phyloP scores from a whole-genome alignment of 2,797 vertebrate species.

The Onychomys leucogaster region DNA sequence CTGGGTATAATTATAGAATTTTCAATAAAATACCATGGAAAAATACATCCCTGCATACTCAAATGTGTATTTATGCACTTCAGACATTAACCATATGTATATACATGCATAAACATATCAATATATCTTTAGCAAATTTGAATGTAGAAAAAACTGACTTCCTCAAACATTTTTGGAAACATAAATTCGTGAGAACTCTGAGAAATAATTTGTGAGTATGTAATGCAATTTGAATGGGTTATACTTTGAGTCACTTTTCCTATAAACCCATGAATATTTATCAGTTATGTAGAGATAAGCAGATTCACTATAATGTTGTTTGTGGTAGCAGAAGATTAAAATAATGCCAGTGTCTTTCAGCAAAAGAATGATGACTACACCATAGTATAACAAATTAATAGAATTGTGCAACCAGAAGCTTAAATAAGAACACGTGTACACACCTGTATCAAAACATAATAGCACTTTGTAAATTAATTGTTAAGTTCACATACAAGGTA shows the following conservation, averaged over 20 bases:
- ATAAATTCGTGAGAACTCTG: not conserved
- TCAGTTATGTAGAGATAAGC: not conserved
- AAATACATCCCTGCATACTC: not conserved
- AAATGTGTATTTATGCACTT: not conserved
- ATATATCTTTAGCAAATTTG: not conserved
- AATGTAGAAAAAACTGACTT: not conserved
- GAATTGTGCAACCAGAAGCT: not conserved
- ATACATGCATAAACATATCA: not conserved
- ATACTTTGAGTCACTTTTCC: not conserved
- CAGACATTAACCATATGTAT: not conserved
- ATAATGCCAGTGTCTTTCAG: not conserved
- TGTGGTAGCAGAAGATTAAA: not conserved
- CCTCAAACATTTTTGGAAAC: not conserved
- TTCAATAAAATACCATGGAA: not conserved
- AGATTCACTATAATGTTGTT: not conserved
- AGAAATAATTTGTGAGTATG: not conserved
- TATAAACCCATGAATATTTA: not conserved
- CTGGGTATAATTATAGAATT: not conserved
- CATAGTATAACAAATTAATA: not conserved
- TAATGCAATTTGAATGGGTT: not conserved
- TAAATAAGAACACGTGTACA: not conserved
- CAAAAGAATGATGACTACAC: not conserved
- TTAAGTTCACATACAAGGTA: not conserved
- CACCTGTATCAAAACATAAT: not conserved
- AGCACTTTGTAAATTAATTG: not conserved